Evolutionary conservation across 2,888 invertebrate genomes (phyloP), one percentile per base, ranked within the genome.

Genomic region (Chaetogeoica ovagalla): DNA sequence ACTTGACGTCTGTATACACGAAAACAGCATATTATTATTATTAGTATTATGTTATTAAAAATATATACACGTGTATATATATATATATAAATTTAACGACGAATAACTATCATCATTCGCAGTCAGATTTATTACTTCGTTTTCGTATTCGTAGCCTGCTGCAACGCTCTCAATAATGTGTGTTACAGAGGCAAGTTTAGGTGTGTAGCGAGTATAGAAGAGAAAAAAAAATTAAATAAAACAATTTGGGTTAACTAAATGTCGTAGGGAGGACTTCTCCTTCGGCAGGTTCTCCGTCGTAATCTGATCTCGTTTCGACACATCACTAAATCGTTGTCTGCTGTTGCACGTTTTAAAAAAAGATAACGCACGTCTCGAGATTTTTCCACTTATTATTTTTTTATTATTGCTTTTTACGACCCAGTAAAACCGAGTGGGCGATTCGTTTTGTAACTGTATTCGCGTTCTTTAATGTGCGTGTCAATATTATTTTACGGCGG

Each of bases 301-400:
- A 79, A 79, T 70, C 55, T 70, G 63, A 79, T 79, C 77, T 55
- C 70, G 62, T 79, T 79, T 79, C 55, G 63, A 70, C 62, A 70
- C 62, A 70, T 70, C 52, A 39, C 39, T 43, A 23, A 70, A 55
- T 79, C 37, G 59, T 70, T 77, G 70, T 55, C 62, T 77, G n/a
- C n/a, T n/a, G n/a, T n/a, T n/a, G 69, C 62, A 23, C 52, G 70
- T 70, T 77, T 79, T n/a, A n/a, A n/a, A n/a, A 52, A 62, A 39
- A 70, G 70, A 79, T 79, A 79, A 70, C 63, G 70, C 77, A 70
- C 55, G 69, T 76, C 52, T 77, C 21, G 7, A 79, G 70, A 79
- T 79, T 63, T 77, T 79, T 79, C 70, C 55, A 79, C 55, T 70
- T 69, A 60, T 77, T 76, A 76, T 76, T 68, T 66, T 76, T 76